Percentiles rank a stretch among this genome's conserved stretches.
Evolutionary conservation across 2,797 vertebrate genomes (phyloP).

Genomic region (Chelidonichthys spinosus): DNA sequence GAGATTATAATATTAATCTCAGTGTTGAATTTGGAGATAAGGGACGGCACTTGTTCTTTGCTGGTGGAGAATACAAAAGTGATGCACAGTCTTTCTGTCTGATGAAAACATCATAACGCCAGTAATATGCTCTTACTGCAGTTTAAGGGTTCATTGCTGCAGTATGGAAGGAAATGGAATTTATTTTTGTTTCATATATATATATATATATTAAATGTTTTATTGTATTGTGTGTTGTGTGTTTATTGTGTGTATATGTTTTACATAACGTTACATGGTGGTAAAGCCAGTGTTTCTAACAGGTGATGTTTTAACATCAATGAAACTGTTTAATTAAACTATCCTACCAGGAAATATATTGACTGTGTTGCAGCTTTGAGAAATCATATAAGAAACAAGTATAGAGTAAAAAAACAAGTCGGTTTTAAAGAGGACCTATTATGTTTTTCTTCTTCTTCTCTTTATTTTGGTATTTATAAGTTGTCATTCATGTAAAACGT

Average conservation of each 20-base stretch:
- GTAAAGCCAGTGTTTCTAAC: background rate
- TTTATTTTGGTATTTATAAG: no score
- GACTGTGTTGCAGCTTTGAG: constrained; percentile 4
- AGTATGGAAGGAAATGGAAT: background rate
- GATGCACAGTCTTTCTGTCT: background rate
- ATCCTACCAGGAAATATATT: background rate
- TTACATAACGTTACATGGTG: background rate
- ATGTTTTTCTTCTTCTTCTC: no score
- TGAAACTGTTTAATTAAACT: background rate
- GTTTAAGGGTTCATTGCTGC: background rate
- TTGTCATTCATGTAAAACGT: no score
- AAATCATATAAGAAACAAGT: constrained; percentile 3
- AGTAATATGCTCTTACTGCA: background rate
- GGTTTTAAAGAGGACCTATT: no score
- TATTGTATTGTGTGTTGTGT: no score
- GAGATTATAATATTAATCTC: constrained; percentile 58
- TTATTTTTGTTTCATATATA: background rate
- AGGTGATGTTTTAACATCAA: constrained; percentile 23
- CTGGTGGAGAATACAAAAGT: constrained; percentile 12
- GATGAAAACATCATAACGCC: background rate
- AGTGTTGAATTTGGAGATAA: constrained; percentile 45
- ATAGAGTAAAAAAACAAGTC: background rate
- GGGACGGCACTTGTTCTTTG: constrained; percentile 22
- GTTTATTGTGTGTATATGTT: no score
- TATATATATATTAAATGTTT: no score